A percentile compares a stretch with the other conserved stretches of the same genome.
Evolutionary conservation across 1,140 invertebrate species (phyloP).

Genomic region (Anadara kagoshimensis): DNA sequence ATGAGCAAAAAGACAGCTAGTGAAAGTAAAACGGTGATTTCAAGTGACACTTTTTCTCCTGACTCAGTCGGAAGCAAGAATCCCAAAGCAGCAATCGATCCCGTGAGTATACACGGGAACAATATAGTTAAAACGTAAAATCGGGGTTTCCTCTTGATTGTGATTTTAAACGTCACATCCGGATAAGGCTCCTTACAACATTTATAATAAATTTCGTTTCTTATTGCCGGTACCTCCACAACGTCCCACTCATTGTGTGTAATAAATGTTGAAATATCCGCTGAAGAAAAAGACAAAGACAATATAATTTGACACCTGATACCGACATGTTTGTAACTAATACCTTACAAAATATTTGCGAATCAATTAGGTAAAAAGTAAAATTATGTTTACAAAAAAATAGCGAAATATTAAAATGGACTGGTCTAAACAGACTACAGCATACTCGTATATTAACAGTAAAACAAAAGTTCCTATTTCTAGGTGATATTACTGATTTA

Average conservation of each 20-base stretch:
- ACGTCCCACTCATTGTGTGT: conserved; percentile 46
- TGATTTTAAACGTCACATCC: conserved; percentile 68
- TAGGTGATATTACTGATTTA: too few species aligned
- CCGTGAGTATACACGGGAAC: conserved; percentile 77
- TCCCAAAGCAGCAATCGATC: conserved; percentile 75
- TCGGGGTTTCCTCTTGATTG: conserved; percentile 93
- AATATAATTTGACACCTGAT: background rate
- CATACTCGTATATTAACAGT: too few species aligned
- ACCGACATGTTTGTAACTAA: background rate
- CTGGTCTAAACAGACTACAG: too few species aligned
- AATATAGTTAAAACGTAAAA: conserved; percentile 82
- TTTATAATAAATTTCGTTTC: conserved; percentile 79
- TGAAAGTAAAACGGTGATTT: conserved; percentile 81
- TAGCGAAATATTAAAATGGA: background rate
- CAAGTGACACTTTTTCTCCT: conserved; percentile 79
- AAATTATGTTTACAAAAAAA: background rate
- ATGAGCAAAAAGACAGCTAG: conserved; percentile 77
- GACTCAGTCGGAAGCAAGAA: conserved; percentile 78
- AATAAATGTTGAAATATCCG: conserved; percentile 72
- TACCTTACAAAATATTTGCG: background rate
- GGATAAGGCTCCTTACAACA: conserved; percentile 77
- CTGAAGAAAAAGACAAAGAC: conserved; percentile 58
- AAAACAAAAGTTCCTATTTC: too few species aligned
- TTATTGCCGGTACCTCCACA: conserved; percentile 75
- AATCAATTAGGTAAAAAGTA: background rate